Evolutionary conservation across 1,140 invertebrate genomes (phyloP).

Genomic region (Calephelis virginiensis): DNA sequence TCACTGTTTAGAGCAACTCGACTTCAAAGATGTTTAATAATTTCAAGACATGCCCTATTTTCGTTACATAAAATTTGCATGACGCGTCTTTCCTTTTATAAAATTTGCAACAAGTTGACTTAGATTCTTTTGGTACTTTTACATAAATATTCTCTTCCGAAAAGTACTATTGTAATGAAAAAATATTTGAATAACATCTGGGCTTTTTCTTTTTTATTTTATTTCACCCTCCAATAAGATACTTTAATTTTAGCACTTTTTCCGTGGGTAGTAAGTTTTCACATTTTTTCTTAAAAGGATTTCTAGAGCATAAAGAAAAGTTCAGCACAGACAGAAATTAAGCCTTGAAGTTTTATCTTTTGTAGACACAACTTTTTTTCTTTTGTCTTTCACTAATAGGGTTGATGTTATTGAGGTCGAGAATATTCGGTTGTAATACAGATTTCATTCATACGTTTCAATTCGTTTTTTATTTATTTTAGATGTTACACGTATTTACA

Average conservation of each 20-base stretch:
- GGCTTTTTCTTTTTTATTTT: neutral
- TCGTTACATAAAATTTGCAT: constrained; percentile 37
- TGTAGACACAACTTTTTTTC: too few relatives aligned
- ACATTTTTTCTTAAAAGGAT: neutral
- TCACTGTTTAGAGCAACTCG: constrained; percentile 36
- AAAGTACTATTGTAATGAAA: neutral
- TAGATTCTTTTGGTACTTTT: constrained; percentile 10
- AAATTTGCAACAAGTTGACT: constrained; percentile 14
- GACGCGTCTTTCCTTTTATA: constrained; percentile 20
- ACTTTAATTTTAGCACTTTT: too few relatives aligned
- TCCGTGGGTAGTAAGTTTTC: neutral
- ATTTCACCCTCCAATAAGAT: too few relatives aligned
- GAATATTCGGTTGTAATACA: too few relatives aligned
- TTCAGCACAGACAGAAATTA: too few relatives aligned
- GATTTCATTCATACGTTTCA: too few relatives aligned
- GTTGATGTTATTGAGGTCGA: too few relatives aligned
- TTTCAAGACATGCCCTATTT: constrained; percentile 33
- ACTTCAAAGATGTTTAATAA: constrained; percentile 41
- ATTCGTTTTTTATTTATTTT: too few relatives aligned
- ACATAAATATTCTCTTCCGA: constrained; percentile 9
- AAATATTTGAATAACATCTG: neutral
- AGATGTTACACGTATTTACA: too few relatives aligned
- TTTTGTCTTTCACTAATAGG: too few relatives aligned
- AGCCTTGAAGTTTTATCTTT: too few relatives aligned
- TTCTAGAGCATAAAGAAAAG: too few relatives aligned